phyloP scores from a whole-genome alignment of 1,140 invertebrate species.

The Atopsyche davidsoni region DNA sequence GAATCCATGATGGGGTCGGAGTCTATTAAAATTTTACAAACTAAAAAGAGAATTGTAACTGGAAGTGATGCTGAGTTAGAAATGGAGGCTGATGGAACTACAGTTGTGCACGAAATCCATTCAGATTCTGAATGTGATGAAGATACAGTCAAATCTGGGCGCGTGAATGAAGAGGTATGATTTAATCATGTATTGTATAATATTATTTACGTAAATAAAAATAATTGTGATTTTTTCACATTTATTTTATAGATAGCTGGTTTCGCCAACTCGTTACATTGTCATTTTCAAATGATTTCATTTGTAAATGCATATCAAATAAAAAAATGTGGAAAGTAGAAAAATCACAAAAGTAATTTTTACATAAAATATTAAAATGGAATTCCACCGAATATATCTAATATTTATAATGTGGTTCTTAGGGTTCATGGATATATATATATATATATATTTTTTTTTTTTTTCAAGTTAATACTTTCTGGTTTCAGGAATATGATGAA shows the following conservation, averaged over 20 bases:
- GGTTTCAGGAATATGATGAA: constrained; percentile 22
- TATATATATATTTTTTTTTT: constrained; percentile 8
- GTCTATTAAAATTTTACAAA: constrained; percentile 14
- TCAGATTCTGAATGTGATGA: constrained; percentile 25
- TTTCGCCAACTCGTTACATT: no score
- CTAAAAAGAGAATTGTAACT: constrained; percentile 15
- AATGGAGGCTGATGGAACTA: not conserved
- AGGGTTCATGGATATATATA: not conserved
- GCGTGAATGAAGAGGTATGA: constrained; percentile 13
- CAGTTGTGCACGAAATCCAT: constrained; percentile 21
- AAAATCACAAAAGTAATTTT: not conserved
- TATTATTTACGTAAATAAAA: not conserved
- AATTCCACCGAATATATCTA: no score
- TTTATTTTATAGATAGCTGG: no score
- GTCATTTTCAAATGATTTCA: not conserved
- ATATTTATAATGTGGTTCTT: not conserved
- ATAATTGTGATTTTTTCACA: no score
- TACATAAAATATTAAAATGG: no score
- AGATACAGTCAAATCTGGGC: constrained; percentile 8
- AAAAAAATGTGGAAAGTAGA: not conserved
- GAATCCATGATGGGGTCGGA: constrained; percentile 7
- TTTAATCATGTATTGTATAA: not conserved
- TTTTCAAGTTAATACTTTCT: constrained; percentile 2
- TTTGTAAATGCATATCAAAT: not conserved
- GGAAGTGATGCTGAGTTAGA: constrained; percentile 18